These are phyloP conservation scores for Semaprochilodus insignis DNA, from an alignment of 2,797 vertebrate species.

Conservation along the genomic window DNA sequence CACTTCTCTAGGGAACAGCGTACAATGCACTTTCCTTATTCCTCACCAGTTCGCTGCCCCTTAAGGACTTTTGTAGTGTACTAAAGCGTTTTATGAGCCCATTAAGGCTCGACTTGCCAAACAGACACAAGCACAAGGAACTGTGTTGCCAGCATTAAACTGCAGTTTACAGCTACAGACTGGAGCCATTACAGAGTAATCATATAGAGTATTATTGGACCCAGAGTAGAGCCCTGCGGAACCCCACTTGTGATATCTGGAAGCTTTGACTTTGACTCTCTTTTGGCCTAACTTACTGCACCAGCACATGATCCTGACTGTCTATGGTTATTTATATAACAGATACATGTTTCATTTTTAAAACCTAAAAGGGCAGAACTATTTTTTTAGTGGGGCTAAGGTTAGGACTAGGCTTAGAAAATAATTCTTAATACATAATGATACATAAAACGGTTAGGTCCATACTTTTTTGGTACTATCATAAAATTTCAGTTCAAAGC, in stretches of 20 bases:
- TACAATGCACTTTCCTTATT: neutral
- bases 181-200: neutral
- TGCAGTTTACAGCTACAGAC: neutral
- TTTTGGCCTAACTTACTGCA: too few relatives aligned
- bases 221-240: neutral
- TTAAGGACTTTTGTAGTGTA: slow-evolving; percentile 1
- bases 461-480: too few relatives aligned
- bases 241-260: neutral
- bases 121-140: neutral
- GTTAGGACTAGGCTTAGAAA: too few relatives aligned
- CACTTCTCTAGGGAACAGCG: neutral
- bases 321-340: too few relatives aligned
- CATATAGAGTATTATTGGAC: neutral
- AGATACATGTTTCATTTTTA: too few relatives aligned
- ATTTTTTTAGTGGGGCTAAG: neutral
- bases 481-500: neutral
- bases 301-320: too few relatives aligned
- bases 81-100: slow-evolving; percentile 11
- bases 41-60: neutral
- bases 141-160: neutral
- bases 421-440: too few relatives aligned
- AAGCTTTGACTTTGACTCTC: too few relatives aligned
- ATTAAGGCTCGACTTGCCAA: neutral
- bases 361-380: too few relatives aligned
- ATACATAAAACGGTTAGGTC: too few relatives aligned